Percentiles rank a stretch among this genome's conserved stretches.
Conservation (phyloP, 2,797 vertebrate genomes). For the Mareca strepera region DNA sequence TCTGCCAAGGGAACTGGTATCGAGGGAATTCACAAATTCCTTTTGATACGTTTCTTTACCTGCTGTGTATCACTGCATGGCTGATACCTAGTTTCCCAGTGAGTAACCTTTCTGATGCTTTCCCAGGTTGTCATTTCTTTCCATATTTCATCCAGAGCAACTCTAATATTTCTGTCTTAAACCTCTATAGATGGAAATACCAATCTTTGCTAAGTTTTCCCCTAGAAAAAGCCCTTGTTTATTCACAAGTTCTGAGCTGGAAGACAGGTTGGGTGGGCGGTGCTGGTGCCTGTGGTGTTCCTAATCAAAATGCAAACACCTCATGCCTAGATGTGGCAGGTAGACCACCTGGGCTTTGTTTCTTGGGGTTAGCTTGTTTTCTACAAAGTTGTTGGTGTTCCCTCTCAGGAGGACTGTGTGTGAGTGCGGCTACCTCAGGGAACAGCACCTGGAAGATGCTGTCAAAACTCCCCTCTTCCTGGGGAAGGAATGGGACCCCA, state of each 20-base stretch:
- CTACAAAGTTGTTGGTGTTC: not conserved
- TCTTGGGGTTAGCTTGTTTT: not conserved
- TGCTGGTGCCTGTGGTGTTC: not conserved
- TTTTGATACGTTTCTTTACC: not conserved
- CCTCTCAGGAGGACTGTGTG: conserved; percentile 81
- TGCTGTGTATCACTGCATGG: not conserved
- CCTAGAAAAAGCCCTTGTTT: not conserved
- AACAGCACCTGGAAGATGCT: conserved; percentile 82
- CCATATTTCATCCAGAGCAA: not conserved
- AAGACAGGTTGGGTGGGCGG: not conserved
- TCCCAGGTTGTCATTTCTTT: not conserved
- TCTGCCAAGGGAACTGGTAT: not conserved
- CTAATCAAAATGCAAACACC: not conserved
- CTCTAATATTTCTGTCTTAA: not conserved
- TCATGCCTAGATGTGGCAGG: not conserved
- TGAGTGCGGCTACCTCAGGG: conserved; percentile 85
- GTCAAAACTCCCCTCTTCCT: conserved; percentile 77
- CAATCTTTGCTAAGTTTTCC: not conserved
- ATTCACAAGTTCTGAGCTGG: not conserved
- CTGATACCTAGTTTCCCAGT: not conserved
- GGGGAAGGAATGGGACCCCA: conserved; percentile 82
- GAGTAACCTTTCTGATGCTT: not conserved
- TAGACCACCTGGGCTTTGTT: not conserved
- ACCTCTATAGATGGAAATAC: not conserved
- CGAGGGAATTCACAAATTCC: not conserved